phyloP scores from a whole-genome alignment of 2,888 invertebrate species.

The Xanthorhoe designata region DNA sequence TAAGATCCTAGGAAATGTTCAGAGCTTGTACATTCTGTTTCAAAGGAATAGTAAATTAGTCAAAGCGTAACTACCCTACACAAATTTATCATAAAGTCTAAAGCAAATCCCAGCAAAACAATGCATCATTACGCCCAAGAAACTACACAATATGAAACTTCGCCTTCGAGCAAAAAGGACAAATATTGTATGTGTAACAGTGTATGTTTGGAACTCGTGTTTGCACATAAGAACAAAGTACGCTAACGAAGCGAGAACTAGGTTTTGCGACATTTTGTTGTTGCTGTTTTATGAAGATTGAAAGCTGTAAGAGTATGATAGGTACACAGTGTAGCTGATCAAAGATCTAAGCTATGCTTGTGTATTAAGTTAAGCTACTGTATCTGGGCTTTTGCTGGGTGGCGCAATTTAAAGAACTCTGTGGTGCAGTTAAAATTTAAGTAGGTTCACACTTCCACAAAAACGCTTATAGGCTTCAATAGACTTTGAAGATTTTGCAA shows the following conservation, averaged over 20 bases:
- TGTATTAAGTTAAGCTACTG: not conserved
- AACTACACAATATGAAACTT: constrained; percentile 34
- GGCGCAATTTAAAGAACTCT: no score
- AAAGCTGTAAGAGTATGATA: constrained; percentile 1
- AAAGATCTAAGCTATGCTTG: not conserved
- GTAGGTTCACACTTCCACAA: no score
- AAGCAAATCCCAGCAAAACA: constrained; percentile 23
- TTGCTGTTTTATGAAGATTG: constrained; percentile 26
- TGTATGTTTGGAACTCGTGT: constrained; percentile 37
- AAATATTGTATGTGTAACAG: constrained; percentile 36
- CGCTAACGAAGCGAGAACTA: constrained; percentile 48
- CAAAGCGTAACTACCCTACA: not conserved
- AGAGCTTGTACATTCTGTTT: not conserved
- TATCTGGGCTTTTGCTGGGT: no score
- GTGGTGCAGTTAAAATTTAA: no score
- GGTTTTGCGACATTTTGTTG: constrained; percentile 24
- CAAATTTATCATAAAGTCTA: constrained; percentile 2
- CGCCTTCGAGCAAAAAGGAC: constrained; percentile 34
- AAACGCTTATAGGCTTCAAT: no score
- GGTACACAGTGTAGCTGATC: not conserved
- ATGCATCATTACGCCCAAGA: constrained; percentile 25
- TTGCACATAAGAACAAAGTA: constrained; percentile 43
- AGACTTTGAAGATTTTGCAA: no score
- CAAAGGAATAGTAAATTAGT: constrained; percentile 4
- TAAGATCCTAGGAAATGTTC: not conserved